Evolutionary conservation across 2,113 vertebrate species (phyloP).

Genomic region (Dascyllus trimaculatus): DNA sequence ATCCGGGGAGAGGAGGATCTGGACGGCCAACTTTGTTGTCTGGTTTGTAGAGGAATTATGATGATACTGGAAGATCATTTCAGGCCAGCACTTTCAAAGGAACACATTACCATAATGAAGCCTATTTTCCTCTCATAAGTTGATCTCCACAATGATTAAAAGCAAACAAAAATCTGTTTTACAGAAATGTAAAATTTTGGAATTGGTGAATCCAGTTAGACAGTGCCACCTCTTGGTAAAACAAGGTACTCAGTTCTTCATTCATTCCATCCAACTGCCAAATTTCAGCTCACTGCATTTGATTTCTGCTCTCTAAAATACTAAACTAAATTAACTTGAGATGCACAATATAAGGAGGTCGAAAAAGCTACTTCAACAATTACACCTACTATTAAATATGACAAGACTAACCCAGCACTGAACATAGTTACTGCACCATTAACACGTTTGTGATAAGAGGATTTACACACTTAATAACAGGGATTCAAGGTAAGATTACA

Average conservation of each 20-base stretch:
- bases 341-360: background rate
- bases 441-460: background rate
- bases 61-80: slow-evolving; percentile 8
- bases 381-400: background rate
- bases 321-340: background rate
- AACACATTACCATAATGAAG: background rate
- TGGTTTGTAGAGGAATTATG: slow-evolving; percentile 18
- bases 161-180: background rate
- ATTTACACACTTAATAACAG: background rate
- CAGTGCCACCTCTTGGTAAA: slow-evolving; percentile 63
- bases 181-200: background rate
- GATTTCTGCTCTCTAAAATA: background rate
- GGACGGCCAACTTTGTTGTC: slow-evolving; percentile 1
- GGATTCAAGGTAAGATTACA: background rate
- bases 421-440: background rate
- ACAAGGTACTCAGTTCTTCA: background rate
- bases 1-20: slow-evolving; percentile 3
- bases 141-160: background rate
- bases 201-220: slow-evolving; percentile 26
- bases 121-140: slow-evolving; percentile 4
- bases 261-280: background rate
- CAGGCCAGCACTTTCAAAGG: background rate
- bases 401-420: background rate
- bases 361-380: background rate
- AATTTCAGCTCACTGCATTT: background rate